Evolutionary conservation across 2,113 vertebrate species (phyloP).

Genomic region (Phaetusa simplex): DNA sequence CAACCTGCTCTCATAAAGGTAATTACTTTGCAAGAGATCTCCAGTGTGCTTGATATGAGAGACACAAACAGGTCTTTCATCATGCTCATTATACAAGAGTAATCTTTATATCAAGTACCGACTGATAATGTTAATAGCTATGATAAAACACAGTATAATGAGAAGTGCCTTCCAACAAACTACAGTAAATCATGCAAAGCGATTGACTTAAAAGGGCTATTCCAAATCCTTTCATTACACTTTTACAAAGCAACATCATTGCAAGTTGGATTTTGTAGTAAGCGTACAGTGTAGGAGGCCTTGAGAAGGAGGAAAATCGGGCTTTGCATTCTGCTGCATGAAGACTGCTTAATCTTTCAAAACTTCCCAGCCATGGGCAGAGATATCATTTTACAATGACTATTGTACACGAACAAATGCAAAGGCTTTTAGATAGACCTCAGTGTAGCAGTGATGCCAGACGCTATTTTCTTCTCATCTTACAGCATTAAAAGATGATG

Average conservation of each 20-base stretch:
- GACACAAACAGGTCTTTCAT: constrained; percentile 53
- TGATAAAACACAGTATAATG: constrained; percentile 37
- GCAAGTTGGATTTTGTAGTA: constrained; percentile 25
- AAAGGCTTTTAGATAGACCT: constrained; percentile 40
- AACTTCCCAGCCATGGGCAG: constrained; percentile 41
- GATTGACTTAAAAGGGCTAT: constrained; percentile 5
- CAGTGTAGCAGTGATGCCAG: constrained; percentile 47
- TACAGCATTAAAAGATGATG: constrained; percentile 50
- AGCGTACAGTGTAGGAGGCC: not conserved
- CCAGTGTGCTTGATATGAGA: not conserved
- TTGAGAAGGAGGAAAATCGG: constrained; percentile 19
- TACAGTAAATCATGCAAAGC: not conserved
- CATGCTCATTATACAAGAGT: constrained; percentile 18
- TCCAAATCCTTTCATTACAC: constrained; percentile 25
- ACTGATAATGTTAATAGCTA: constrained; percentile 36
- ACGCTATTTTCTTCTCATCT: constrained; percentile 72
- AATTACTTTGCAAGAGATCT: constrained; percentile 41
- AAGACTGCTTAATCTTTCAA: constrained; percentile 63
- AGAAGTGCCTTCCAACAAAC: constrained; percentile 16
- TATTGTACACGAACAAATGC: constrained; percentile 55
- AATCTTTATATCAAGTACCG: constrained; percentile 45
- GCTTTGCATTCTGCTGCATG: not conserved
- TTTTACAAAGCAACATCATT: not conserved
- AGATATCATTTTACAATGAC: constrained; percentile 65
- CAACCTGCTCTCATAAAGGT: constrained; percentile 28